A percentile compares a stretch with the other conserved stretches of the same genome.
These are phyloP conservation scores for Poeciliopsis turrubarensis DNA, from an alignment of 2,113 vertebrate species.

Conservation along the genomic window DNA sequence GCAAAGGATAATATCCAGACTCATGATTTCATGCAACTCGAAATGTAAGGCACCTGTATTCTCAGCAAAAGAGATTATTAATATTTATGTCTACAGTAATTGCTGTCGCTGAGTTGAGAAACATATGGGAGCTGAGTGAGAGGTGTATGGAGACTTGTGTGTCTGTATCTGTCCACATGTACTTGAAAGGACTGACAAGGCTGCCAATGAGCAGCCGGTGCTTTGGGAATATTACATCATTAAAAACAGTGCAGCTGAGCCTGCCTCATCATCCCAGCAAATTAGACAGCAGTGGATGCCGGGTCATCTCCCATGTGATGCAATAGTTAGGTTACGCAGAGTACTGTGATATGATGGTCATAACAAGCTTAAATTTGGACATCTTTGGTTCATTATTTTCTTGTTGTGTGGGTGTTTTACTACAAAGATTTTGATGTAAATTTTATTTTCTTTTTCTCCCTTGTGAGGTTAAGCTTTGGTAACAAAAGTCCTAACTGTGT, in stretches of 20 bases:
- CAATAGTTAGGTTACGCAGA: constrained; percentile 7
- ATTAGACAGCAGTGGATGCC: constrained; percentile 41
- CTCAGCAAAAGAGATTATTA: neutral
- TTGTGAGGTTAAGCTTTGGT: constrained; percentile 3
- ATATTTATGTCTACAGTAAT: constrained; percentile 20
- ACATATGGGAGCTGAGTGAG: constrained; percentile 2
- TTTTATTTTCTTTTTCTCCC: neutral
- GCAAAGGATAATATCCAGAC: constrained; percentile 18
- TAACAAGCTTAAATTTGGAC: neutral
- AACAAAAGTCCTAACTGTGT: constrained; percentile 2
- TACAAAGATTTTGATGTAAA: neutral
- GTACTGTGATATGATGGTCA: neutral
- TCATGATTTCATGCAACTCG: constrained; percentile 20
- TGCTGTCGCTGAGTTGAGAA: neutral
- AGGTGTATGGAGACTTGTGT: constrained; percentile 1
- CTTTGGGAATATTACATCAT: constrained; percentile 47
- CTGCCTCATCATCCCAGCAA: constrained; percentile 47
- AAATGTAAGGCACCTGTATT: constrained; percentile 21
- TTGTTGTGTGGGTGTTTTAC: neutral
- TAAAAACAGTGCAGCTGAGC: constrained; percentile 65
- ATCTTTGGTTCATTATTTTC: constrained; percentile 1
- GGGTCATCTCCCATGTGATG: constrained; percentile 43
- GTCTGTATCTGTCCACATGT: constrained; percentile 23
- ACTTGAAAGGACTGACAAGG: constrained; percentile 30
- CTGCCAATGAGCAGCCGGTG: constrained; percentile 43